Evolutionary conservation across 2,113 vertebrate genomes (phyloP), one percentile per base, ranked within the genome.

Genomic region (Sterna hirundo): DNA sequence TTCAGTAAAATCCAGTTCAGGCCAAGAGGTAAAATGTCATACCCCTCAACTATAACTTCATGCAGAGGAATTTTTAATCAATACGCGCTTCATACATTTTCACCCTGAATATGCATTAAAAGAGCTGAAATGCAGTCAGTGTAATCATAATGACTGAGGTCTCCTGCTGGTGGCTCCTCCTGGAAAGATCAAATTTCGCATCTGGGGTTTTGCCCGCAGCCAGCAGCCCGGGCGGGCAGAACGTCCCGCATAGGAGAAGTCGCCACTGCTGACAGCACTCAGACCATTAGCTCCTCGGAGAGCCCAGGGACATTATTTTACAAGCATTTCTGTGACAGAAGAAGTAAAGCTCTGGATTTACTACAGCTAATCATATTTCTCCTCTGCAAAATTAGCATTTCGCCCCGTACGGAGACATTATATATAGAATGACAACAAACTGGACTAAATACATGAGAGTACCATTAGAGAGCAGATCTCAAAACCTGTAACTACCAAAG

Each of bases 271-370:
- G 76, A 46, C 46, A 74, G 18, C 46, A 70, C 22, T 69, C 36
- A 89, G 65, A 47, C n/a, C 27, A 20, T 62, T 13, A 76, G 54
- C 57, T 75, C 19, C 71, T 83, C 3, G 1, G 30, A 44, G 23
- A 79, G 81, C 66, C 49, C 34, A 54, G 13, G 52, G 89, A 49
- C 18, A 19, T 49, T 34, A 52, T 82, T 94, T 77, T 76, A 89
- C 52, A 93, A 88, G 44, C 13, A 94, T 58, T 88, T 85, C 49
- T 91, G 62, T 5, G 4, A 46, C 27, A 68, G 34, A 76, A 40
- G 64, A 95, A 72, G 65, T 15, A 90, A 88, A 82, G 26, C 30
- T 82, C 61, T 92, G 77, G 51, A 86, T 92, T 95, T 84, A 76
- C 65, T 82, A 71, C 44, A 79, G 40, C 12, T 76, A 61, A 92